Evolutionary conservation across 2,113 vertebrate species (phyloP), one percentile per base, ranked within the genome.

Genomic region (Bufo bufo): DNA sequence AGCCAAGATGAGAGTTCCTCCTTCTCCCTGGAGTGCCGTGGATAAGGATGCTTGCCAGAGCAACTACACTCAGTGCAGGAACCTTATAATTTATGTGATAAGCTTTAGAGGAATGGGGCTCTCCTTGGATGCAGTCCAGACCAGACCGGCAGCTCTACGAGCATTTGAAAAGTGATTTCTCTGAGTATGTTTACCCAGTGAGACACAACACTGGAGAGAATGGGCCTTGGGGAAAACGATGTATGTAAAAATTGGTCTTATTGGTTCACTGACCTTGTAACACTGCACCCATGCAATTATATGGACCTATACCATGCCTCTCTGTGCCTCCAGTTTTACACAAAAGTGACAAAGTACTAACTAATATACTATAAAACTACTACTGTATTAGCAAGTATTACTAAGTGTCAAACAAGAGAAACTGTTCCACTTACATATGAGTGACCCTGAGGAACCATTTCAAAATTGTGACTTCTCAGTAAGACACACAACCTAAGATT

Each of bases 11-110:
- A 61, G 78, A 88, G 20, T 77, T 77, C 3, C 80, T 23, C 61
- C 71, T 50, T 77, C 56, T 88, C 87, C 58, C 80, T n/a, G 13
- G 56, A 83, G 81, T 45, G 81, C 43, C 10, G 10, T 66, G 72
- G 56, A 45, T 50, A 84, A 83, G 87, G 71, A 88, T 75, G 47
- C 87, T 8, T 88, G 87, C 69, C 58, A 84, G 56, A 66, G 54
- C 5, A 52, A 63, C 79, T 47, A 52, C 4, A 84, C 14, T 20
- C 71, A 52, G 45, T 65, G 79, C 56, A 75, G 54, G 20, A 59
- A 54, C 56, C 66, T 52, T 75, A 88, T 88, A 66, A 84, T 84
- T 87, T 83, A 83, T 83, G 50, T 23, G 14, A 33, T 71, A n/a
- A 86, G 77, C 75, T 50, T 47, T 61, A 69, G 13, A 75, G 54